Evolutionary conservation across 2,888 invertebrate genomes (phyloP).

Genomic region (Strigamia maritima): DNA sequence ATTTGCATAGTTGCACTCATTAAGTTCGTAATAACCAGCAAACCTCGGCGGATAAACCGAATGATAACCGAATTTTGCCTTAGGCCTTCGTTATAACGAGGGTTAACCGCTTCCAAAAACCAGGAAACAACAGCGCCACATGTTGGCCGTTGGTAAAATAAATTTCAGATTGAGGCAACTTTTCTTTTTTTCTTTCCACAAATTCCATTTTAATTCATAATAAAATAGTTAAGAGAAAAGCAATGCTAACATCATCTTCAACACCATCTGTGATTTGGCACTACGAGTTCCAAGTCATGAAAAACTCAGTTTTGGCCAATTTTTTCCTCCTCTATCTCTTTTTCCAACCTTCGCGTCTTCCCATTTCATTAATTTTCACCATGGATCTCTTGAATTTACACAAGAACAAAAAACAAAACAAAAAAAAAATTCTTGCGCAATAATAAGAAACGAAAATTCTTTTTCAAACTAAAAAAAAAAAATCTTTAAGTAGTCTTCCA

Average conservation of each 20-base stretch:
- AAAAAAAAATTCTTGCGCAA: background rate
- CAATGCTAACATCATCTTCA: background rate
- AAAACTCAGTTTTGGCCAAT: background rate
- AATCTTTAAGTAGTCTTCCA: background rate
- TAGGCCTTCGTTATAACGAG: background rate
- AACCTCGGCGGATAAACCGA: background rate
- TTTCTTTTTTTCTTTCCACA: background rate
- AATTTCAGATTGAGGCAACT: constrained; percentile 1
- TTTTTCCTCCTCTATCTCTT: background rate
- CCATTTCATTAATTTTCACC: background rate
- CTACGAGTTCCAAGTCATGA: constrained; percentile 1
- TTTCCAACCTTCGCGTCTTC: background rate
- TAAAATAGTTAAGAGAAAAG: background rate
- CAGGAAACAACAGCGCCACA: constrained; percentile 10
- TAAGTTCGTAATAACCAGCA: constrained; percentile 1
- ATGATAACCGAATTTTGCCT: background rate
- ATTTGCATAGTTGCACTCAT: constrained; percentile 30
- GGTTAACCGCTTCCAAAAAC: constrained; percentile 10
- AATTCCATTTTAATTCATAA: background rate
- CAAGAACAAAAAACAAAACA: background rate
- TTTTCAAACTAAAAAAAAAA: background rate
- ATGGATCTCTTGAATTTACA: background rate
- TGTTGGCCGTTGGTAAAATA: background rate
- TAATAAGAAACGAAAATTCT: background rate
- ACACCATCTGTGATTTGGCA: constrained; percentile 28